Base-by-base conservation (phyloP, 2,113 vertebrate species). In the Myrmecophaga tridactyla region DNA sequence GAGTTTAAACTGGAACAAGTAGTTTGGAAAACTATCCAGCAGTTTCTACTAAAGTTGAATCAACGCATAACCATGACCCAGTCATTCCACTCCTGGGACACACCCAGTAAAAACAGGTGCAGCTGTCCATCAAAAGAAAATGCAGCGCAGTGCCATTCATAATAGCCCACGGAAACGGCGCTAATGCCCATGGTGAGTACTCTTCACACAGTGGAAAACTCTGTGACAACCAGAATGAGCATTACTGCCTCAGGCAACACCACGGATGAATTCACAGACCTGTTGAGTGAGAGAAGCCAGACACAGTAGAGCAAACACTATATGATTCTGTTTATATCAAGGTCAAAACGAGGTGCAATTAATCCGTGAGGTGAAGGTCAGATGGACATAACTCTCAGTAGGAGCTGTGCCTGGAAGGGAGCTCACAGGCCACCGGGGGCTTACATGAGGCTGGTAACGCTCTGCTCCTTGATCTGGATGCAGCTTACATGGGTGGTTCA, bases 361-460 rank as follows among this genome's bases (percentile, higher is more conserved):
- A 13, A n/a, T 2, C 10, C 10, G 7, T 51, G 56, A 77, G 18
- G 51, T 0, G 11, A 31, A 20, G 58, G 69, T 83, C 31, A 4
- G 60, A 25, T 20, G 27, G 10, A 14, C 18, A 43, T 39, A n/a
- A 3, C 21, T 56, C 41, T 10, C 6, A 4, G 21, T 8, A 27
- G 25, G 72, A 14, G 56, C 13, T 53, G 53, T 6, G 48, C 48
- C 67, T 27, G 20, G 31, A 23, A 4, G 41, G n/a, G 29, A 62
- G 6, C 63, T 0, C 10, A 0, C 5, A 9, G 9, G 12, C 58
- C 58, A 27, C 17, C 43, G 51, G 72, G 46, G 46, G 34, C 39
- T 73, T 39, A 12, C 6, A 43, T 0, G 0, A 36, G 15, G 72
- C 56, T 23, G 53, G 46, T 10, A 6, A 41, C 0, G 14, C 6